A percentile compares a stretch with the other conserved stretches of the same genome.
These are phyloP conservation scores for Oryzias sinensis DNA, from an alignment of 2,797 vertebrate genomes.

Conservation along the genomic window DNA sequence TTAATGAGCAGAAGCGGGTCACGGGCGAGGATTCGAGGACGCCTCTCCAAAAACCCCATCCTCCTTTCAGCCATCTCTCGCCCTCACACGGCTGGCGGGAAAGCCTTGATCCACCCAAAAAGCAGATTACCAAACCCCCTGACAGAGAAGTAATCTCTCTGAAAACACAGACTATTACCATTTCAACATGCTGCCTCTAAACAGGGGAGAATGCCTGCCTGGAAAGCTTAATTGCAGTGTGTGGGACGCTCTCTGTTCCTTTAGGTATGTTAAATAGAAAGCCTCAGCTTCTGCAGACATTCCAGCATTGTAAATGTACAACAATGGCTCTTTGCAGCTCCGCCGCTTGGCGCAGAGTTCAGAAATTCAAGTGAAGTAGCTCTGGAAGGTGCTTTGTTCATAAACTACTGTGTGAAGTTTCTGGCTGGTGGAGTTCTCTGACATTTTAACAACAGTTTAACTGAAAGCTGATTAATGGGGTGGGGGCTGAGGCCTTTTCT, in stretches of 20 bases:
- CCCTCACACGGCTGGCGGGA: constrained; percentile 51
- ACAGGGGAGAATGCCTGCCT: constrained; percentile 65
- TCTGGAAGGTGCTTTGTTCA: constrained; percentile 37
- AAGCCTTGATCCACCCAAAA: constrained; percentile 66
- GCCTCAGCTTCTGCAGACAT: constrained; percentile 57
- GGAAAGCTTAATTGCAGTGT: constrained; percentile 67
- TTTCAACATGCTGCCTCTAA: constrained; percentile 70
- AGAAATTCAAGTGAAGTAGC: constrained; percentile 65
- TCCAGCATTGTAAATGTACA: constrained; percentile 67
- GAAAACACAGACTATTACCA: constrained; percentile 71
- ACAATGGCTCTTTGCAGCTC: constrained; percentile 70
- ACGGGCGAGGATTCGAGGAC: constrained; percentile 56
- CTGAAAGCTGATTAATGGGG: constrained; percentile 50
- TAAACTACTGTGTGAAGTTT: constrained; percentile 49
- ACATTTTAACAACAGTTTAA: constrained; percentile 43
- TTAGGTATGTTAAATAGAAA: constrained; percentile 73
- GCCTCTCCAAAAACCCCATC: constrained; percentile 34
- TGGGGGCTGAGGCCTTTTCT: constrained; percentile 19
- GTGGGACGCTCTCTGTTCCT: constrained; percentile 51
- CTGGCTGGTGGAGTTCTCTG: too few relatives aligned
- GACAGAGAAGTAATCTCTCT: constrained; percentile 72
- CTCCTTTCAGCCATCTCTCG: constrained; percentile 50
- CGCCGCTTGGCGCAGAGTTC: constrained; percentile 42
- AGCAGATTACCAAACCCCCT: constrained; percentile 73
- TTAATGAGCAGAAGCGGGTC: constrained; percentile 73